These are phyloP conservation scores for Platyrinchus mystaceus DNA, from an alignment of 2,797 vertebrate genomes.

Conservation along the genomic window DNA sequence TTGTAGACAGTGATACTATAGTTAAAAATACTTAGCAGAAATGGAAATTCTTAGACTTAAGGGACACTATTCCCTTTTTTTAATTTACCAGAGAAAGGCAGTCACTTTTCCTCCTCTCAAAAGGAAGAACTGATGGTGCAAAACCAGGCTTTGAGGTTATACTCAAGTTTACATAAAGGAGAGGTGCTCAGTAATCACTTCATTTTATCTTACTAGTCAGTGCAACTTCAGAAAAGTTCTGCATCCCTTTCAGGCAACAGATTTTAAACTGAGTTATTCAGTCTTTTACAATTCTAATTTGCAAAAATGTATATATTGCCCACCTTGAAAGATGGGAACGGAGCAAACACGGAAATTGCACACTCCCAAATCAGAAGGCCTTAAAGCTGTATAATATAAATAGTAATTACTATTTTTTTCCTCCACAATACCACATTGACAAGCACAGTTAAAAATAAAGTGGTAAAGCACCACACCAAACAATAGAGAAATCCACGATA, in stretches of 20 bases:
- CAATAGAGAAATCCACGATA: not conserved
- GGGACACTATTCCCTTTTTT: not conserved
- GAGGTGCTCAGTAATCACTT: not conserved
- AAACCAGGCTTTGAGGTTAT: not conserved
- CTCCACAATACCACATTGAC: not conserved
- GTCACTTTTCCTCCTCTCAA: not conserved
- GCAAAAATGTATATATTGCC: not conserved
- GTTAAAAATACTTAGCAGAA: not conserved
- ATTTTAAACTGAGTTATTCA: not conserved
- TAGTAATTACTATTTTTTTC: not conserved
- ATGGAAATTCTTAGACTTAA: not conserved
- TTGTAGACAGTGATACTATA: not conserved
- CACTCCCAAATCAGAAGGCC: not conserved
- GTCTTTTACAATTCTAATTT: not conserved
- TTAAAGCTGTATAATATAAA: not conserved
- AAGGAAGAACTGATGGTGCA: not conserved
- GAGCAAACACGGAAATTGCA: not conserved
- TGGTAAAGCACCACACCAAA: not conserved
- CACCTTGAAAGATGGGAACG: not conserved
- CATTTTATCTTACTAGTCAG: not conserved
- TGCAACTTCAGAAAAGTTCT: not conserved
- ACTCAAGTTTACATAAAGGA: not conserved
- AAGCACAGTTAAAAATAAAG: not conserved
- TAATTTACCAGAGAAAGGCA: not conserved
- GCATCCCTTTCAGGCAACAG: not conserved